These are phyloP conservation scores for Ormyrus pomaceus DNA, from an alignment of 2,888 invertebrate species.

Conservation along the genomic window DNA sequence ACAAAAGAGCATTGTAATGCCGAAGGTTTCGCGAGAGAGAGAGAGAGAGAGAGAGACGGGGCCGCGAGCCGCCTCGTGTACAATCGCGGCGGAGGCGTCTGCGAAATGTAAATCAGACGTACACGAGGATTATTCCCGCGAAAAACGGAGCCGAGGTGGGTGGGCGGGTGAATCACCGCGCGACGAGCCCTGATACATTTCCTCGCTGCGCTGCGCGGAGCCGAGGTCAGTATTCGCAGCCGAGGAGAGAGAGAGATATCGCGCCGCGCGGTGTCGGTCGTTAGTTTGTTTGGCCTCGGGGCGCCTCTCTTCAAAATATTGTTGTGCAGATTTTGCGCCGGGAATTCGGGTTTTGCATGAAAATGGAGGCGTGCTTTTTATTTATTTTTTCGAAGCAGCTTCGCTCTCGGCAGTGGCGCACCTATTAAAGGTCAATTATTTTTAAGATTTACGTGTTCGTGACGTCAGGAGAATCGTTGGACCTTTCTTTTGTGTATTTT, in stretches of 20 bases:
- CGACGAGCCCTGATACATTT: constrained; percentile 3
- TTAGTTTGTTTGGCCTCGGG: constrained; percentile 29
- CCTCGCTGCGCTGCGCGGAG: background rate
- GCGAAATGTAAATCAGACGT: constrained; percentile 29
- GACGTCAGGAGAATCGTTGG: too few relatives aligned
- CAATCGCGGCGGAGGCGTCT: background rate
- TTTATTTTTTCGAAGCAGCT: background rate
- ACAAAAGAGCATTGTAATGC: too few relatives aligned
- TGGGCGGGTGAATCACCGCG: constrained; percentile 1
- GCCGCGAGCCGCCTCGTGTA: too few relatives aligned
- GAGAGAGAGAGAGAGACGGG: too few relatives aligned
- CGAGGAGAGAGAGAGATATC: constrained; percentile 7
- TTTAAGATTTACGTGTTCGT: background rate
- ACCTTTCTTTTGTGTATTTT: too few relatives aligned
- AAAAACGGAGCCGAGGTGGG: background rate
- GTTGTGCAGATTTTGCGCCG: background rate
- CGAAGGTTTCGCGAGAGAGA: too few relatives aligned
- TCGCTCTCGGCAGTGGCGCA: background rate
- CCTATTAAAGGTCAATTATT: background rate
- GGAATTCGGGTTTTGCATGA: background rate
- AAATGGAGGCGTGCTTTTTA: background rate
- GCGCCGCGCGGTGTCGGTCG: background rate
- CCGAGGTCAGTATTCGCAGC: constrained; percentile 19
- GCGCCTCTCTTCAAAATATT: constrained; percentile 25
- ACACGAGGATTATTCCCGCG: constrained; percentile 9